These are phyloP conservation scores for Turnix velox DNA, from an alignment of 2,113 vertebrate genomes.

Conservation along the genomic window DNA sequence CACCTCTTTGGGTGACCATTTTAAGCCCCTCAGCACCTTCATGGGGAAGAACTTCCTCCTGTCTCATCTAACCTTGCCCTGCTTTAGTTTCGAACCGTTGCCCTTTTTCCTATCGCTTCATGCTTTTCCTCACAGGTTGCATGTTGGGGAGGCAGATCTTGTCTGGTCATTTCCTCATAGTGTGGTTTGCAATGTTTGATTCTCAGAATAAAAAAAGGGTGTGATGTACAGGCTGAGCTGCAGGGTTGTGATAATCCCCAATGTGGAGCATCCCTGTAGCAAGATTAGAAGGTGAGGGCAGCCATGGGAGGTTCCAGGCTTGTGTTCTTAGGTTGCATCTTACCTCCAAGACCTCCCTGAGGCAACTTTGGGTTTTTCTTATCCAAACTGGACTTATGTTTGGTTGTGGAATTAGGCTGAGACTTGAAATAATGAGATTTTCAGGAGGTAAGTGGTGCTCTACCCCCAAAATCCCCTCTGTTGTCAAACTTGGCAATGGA, in stretches of 20 bases:
- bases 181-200: rapidly evolving
- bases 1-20: too few species aligned
- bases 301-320: not conserved
- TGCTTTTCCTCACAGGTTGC: not conserved
- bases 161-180: not conserved
- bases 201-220: rapidly evolving
- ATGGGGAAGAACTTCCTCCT: too few species aligned
- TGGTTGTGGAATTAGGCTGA: not conserved
- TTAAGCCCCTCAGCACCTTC: too few species aligned
- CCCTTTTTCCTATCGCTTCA: not conserved
- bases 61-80: too few species aligned
- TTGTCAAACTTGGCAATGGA: not conserved
- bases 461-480: not conserved
- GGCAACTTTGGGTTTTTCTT: rapidly evolving
- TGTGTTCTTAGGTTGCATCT: rapidly evolving
- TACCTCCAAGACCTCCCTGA: not conserved
- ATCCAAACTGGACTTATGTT: not conserved
- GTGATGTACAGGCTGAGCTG: not conserved
- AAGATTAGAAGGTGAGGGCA: not conserved
- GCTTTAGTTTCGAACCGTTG: too few species aligned
- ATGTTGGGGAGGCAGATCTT: not conserved
- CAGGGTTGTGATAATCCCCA: not conserved
- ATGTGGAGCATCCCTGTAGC: not conserved
- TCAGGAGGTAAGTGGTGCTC: not conserved
- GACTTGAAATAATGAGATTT: not conserved